phyloP scores from a whole-genome alignment of 2,888 invertebrate species.

The Ariolimax columbianus region DNA sequence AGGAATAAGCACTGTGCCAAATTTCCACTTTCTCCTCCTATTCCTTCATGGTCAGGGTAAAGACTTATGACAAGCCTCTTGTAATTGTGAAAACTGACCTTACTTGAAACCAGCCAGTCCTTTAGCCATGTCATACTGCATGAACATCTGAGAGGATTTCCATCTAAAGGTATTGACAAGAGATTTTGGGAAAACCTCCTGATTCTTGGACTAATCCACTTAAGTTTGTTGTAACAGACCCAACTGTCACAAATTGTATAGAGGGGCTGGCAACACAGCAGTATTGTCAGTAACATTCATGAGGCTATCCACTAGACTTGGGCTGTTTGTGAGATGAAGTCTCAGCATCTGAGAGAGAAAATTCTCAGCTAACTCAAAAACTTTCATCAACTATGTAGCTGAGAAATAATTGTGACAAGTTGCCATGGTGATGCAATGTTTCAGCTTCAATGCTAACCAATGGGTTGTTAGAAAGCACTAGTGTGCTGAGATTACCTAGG shows the following conservation, averaged over 20 bases:
- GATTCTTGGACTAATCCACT: slow-evolving; percentile 85
- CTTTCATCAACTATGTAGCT: slow-evolving; percentile 59
- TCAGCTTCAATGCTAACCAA: slow-evolving; percentile 60
- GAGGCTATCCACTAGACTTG: slow-evolving; percentile 61
- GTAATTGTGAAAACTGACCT: slow-evolving; percentile 77
- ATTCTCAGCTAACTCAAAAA: slow-evolving; percentile 56
- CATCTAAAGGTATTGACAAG: slow-evolving; percentile 84
- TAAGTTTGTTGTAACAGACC: slow-evolving; percentile 85
- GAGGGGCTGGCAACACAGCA: slow-evolving; percentile 32
- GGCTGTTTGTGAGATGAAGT: slow-evolving; percentile 66
- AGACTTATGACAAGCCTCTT: no score
- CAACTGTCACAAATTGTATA: slow-evolving; percentile 79
- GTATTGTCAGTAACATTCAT: slow-evolving; percentile 53
- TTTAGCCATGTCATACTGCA: slow-evolving; percentile 76
- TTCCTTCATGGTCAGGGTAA: no score
- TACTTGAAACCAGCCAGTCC: slow-evolving; percentile 82
- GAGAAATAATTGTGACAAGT: slow-evolving; percentile 62
- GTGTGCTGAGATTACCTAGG: slow-evolving; percentile 60
- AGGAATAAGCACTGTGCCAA: no score
- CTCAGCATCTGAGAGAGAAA: slow-evolving; percentile 64
- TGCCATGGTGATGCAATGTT: slow-evolving; percentile 61
- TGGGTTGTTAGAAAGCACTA: slow-evolving; percentile 69
- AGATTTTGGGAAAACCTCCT: slow-evolving; percentile 86
- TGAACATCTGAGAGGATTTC: slow-evolving; percentile 86
- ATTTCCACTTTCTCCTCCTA: no score